phyloP scores from a whole-genome alignment of 2,113 vertebrate genomes.

The Laterallus jamaicensis region DNA sequence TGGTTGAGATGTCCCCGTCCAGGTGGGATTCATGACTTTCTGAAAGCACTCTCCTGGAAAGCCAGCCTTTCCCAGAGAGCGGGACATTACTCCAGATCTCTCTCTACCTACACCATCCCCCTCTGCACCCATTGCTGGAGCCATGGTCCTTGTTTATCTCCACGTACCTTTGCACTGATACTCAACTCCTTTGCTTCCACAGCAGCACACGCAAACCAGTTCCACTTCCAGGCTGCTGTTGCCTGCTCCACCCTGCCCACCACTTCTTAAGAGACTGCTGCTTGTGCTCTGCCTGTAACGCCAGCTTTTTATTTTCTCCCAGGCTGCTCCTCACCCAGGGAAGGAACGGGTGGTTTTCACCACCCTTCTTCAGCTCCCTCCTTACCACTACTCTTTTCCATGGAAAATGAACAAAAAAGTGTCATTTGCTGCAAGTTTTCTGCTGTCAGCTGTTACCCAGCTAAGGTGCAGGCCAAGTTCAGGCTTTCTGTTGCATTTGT shows the following conservation, averaged over 20 bases:
- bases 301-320: background rate
- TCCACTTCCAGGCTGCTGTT: background rate
- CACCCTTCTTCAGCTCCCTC: background rate
- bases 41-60: background rate
- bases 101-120: background rate
- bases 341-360: background rate
- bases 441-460: background rate
- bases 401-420: background rate
- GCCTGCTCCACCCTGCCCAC: background rate
- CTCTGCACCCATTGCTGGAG: background rate
- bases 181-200: background rate
- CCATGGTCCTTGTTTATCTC: accelerated
- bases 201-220: background rate
- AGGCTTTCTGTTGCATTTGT: background rate
- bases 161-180: background rate
- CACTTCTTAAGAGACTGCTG: background rate
- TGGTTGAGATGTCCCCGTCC: background rate
- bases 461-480: background rate
- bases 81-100: background rate
- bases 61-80: accelerated
- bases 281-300: background rate
- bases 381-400: background rate
- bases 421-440: background rate
- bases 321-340: background rate
- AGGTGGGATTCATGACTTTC: accelerated